phyloP scores from a whole-genome alignment of 2,797 vertebrate species.

The Artibeus lituratus region DNA sequence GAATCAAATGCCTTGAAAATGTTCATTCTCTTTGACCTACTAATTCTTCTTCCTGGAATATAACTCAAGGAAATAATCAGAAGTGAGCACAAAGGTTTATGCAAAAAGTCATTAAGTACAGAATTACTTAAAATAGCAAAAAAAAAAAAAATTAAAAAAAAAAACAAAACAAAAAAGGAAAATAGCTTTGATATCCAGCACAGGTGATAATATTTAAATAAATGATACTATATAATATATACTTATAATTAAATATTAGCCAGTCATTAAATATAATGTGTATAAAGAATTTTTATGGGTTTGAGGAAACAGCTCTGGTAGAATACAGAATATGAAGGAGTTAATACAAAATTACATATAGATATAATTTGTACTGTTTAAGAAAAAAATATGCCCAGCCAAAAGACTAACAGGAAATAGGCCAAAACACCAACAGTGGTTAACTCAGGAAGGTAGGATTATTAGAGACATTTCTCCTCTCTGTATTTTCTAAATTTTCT shows the following conservation, averaged over 20 bases:
- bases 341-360: background rate
- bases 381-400: background rate
- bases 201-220: constrained; percentile 2
- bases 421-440: background rate
- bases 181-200: background rate
- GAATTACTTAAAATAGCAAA: background rate
- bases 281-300: background rate
- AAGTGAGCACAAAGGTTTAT: constrained; percentile 9
- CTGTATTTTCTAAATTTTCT: constrained; percentile 27
- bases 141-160: background rate
- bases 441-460: background rate
- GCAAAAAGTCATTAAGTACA: background rate
- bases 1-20: constrained; percentile 15
- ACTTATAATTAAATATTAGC: background rate
- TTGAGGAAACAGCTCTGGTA: background rate
- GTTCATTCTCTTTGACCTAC: background rate
- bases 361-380: background rate
- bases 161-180: background rate
- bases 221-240: background rate
- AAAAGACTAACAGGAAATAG: background rate
- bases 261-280: background rate
- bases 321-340: background rate
- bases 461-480: background rate
- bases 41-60: constrained; percentile 11
- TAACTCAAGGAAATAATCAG: constrained; percentile 25